These are phyloP conservation scores for Drosophila burlai DNA, from an alignment of 1,140 invertebrate genomes.

Conservation along the genomic window DNA sequence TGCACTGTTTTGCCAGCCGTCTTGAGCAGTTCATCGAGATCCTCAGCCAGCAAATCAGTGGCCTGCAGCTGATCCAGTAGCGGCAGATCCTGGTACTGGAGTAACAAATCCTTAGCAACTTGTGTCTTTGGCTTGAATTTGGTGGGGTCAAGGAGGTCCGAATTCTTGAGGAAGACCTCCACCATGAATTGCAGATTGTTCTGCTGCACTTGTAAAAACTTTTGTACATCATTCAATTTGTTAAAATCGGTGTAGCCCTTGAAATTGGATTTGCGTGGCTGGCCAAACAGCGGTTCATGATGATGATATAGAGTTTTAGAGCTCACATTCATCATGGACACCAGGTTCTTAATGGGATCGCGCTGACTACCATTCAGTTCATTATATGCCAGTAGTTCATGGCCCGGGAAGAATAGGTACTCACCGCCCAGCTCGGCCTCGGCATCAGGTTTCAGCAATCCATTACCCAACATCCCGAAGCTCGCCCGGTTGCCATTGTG, in stretches of 20 bases:
- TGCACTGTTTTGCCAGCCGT: constrained; percentile 34
- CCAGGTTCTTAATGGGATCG: constrained; percentile 9
- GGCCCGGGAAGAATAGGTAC: not conserved
- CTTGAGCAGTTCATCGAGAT: constrained; percentile 54
- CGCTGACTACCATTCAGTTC: constrained; percentile 4
- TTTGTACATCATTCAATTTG: constrained; percentile 49
- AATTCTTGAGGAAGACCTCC: constrained; percentile 38
- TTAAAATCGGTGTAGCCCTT: constrained; percentile 45
- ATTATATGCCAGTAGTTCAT: not conserved
- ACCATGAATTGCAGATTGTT: constrained; percentile 8
- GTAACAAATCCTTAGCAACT: constrained; percentile 67
- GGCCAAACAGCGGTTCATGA: not conserved
- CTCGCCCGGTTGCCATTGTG: constrained; percentile 62
- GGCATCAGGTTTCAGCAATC: constrained; percentile 11
- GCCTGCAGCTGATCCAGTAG: constrained; percentile 54
- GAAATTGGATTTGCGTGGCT: not conserved
- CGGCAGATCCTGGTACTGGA: constrained; percentile 65
- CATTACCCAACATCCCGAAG: constrained; percentile 44
- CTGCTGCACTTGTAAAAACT: constrained; percentile 58
- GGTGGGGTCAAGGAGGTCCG: constrained; percentile 37
- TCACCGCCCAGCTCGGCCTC: not conserved
- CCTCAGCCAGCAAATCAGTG: constrained; percentile 56
- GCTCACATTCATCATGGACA: not conserved
- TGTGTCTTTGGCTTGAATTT: constrained; percentile 64
- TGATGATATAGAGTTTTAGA: not conserved